Base-by-base conservation (phyloP, 2,888 invertebrate species). In the Noctua comes region DNA sequence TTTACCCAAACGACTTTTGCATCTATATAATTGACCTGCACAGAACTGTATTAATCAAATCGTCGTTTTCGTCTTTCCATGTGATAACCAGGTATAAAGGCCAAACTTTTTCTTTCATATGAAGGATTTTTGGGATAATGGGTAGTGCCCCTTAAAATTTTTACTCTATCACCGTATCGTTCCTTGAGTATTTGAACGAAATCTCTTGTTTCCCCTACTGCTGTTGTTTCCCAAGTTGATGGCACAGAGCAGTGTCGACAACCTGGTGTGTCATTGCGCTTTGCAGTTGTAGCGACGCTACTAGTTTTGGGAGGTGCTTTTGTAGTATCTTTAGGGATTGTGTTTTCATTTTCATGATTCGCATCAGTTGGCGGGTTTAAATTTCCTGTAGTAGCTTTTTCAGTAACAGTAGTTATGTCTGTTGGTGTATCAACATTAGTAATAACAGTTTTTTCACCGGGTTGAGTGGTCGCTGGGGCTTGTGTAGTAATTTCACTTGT, bases 171-270 rank as follows among this genome's bases (percentile, higher is more conserved):
- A 0, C 96, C 95, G 77, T 88, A 96, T 18, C 91, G 90, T 27
- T 92, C 91, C 83, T 86, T 93, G 7, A 96, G 85, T 80, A 96
- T 93, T 89, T 94, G 94, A 48, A 90, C 93, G 69, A 95, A 95
- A 77, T 96, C 96, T 86, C 95, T 93, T 0, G 91, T 94, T 89
- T 96, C 96, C 2, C 94, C 94, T 62, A 82, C 77, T 2, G 84
- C 71, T n/a, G 96, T 96, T 0, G 96, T 96, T 80, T 95, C 95
- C 96, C 96, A 96, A 2, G 93, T 93, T 1, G 76, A 70, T 1
- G 95, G 96, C 59, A 90, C 81, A n/a, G 92, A 81, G 73, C 96
- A 96, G 46, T 91, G 80, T 68, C 93, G 91, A 86, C 77, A 83
- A n/a, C n/a, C 31, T 21, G 1, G 13, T 16, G 48, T 59, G n/a